Percentiles rank a stretch among this genome's conserved stretches.
Evolutionary conservation across 2,797 vertebrate species (phyloP).

Genomic region (Gallinago solitaria): DNA sequence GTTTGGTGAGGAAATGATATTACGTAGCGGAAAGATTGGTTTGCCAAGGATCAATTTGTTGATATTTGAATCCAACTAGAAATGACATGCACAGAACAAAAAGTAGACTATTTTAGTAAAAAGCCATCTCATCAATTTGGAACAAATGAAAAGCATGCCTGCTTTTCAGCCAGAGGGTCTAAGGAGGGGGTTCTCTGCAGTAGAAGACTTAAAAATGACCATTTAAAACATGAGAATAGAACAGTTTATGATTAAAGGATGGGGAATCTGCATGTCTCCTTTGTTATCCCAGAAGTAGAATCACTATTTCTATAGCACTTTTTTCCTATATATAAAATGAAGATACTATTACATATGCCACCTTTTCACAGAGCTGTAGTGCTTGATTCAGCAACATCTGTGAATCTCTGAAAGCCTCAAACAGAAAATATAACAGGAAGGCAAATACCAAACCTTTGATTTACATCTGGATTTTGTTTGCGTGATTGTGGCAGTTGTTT

Average conservation of each 20-base stretch:
- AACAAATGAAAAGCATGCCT: neutral
- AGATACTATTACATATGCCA: neutral
- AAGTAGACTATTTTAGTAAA: constrained; percentile 25
- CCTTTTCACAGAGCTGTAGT: neutral
- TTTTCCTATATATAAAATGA: neutral
- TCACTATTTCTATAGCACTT: neutral
- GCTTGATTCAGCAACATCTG: neutral
- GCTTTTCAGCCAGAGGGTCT: neutral
- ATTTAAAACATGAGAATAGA: neutral
- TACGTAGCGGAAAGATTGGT: constrained; percentile 48
- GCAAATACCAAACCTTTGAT: neutral
- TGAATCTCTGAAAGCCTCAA: neutral
- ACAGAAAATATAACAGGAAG: neutral
- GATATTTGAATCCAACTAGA: constrained; percentile 43
- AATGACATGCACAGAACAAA: constrained; percentile 1
- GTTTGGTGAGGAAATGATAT: constrained; percentile 46
- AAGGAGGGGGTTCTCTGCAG: neutral
- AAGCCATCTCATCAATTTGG: constrained; percentile 11
- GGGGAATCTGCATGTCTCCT: neutral
- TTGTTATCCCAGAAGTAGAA: neutral
- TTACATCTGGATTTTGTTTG: neutral
- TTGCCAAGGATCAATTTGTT: constrained; percentile 74
- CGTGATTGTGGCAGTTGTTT: neutral
- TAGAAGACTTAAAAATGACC: neutral
- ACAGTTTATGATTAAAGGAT: neutral